phyloP scores from a whole-genome alignment of 2,888 invertebrate genomes.

The Rotaria sp. region DNA sequence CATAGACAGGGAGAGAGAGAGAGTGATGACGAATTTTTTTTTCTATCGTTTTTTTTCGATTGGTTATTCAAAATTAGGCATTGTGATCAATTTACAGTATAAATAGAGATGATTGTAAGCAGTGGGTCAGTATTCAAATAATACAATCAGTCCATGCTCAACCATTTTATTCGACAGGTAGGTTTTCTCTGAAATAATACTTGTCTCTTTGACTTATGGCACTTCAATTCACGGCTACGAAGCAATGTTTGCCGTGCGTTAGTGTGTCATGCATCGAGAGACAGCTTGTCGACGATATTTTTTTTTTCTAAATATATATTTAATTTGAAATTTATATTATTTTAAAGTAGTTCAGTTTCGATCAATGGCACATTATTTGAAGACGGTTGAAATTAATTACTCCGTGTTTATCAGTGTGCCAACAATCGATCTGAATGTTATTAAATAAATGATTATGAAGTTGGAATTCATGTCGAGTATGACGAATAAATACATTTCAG shows the following conservation, averaged over 20 bases:
- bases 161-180: neutral
- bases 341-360: neutral
- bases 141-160: neutral
- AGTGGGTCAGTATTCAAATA: neutral
- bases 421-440: neutral
- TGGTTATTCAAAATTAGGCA: neutral
- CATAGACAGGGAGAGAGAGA: neutral
- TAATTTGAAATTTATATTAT: neutral
- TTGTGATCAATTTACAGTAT: neutral
- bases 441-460: neutral
- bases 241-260: neutral
- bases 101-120: neutral
- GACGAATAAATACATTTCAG: too few species aligned
- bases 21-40: neutral
- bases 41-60: neutral
- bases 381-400: neutral
- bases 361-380: conserved; percentile 26
- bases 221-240: conserved; percentile 16
- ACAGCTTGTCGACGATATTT: neutral
- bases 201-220: conserved; percentile 28
- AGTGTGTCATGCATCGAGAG: conserved; percentile 9
- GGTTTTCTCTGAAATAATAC: neutral
- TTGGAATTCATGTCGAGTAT: too few species aligned
- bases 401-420: neutral
- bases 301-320: neutral